Evolutionary conservation across 30 jellyfish, hydroid and myxozoan species (phyloP), one percentile per base, ranked within the genome.

Genomic region (Pelagia noctiluca): DNA sequence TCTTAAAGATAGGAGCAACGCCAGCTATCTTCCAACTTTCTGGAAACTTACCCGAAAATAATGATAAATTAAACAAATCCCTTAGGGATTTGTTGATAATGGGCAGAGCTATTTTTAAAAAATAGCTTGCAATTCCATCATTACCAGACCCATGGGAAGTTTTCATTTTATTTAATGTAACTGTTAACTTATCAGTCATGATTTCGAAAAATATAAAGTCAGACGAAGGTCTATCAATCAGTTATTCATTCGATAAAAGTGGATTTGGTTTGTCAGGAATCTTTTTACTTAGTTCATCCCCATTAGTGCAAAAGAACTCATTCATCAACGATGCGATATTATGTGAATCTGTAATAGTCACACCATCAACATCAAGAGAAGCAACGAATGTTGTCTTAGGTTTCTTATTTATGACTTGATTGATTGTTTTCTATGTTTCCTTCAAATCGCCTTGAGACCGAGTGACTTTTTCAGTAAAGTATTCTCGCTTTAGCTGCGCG

Each of bases 401-500:
- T 16, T 16, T 42, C 12, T 42, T 5, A 42, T 42, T 42, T 8
- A 42, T 5, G 8, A 42, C 12, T 42, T 42, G 8, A 42, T 42
- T 42, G 16, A 42, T 16, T 5, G 16, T 16, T 42, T 42, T 42
- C 57, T 16, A 42, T 16, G 57, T 42, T 42, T 42, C 57, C 57
- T 42, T 42, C 16, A 32, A 50, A 32, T 33, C 16, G 32, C 79
- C 79, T 66, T 31, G 72, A 57, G 23, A 57, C 72, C 23, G 72
- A 22, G 72, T 57, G 33, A 57, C 34, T 57, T 57, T 57, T 57
- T 57, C 72, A 1, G 72, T 12, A 22, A 57, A 57, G 23, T 57
- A 57, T 21, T 71, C 83, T 35, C 83, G 69, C 46, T 71, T 36
- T 35, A 71, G 83, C 46, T 71, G 83, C 47, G 69, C 26, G 46